These are phyloP conservation scores for Pelodiscus sinensis DNA, from an alignment of 2,113 vertebrate species.

Conservation along the genomic window DNA sequence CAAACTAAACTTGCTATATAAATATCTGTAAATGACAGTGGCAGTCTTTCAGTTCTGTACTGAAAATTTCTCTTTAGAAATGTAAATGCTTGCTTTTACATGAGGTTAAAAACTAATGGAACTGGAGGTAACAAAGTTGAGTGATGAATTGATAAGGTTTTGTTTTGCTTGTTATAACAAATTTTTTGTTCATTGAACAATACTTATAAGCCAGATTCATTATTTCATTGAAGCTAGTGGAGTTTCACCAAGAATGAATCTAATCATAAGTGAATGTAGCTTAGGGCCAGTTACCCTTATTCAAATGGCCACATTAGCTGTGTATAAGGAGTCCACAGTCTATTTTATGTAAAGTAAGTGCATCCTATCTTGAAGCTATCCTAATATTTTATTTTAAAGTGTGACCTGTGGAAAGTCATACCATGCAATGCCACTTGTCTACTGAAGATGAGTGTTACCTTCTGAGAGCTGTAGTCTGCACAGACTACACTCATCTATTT, in stretches of 20 bases:
- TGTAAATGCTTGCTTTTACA: not conserved
- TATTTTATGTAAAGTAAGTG: too few species aligned
- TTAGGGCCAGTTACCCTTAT: not conserved
- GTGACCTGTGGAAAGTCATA: not conserved
- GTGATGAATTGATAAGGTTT: not conserved
- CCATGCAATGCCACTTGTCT: not conserved
- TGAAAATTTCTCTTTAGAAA: not conserved
- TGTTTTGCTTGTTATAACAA: not conserved
- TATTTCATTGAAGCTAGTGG: not conserved
- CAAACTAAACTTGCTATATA: not conserved
- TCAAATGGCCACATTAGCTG: not conserved
- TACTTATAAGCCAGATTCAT: not conserved
- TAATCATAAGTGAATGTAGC: rapidly evolving
- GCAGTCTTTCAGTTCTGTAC: rapidly evolving
- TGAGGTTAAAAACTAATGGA: not conserved
- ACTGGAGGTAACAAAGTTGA: not conserved
- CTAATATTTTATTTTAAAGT: not conserved
- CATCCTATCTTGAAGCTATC: not conserved
- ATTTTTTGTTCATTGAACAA: not conserved
- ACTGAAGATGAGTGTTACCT: not conserved
- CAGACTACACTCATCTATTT: not conserved
- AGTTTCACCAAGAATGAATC: not conserved
- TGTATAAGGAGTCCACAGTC: too few species aligned
- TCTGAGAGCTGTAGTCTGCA: not conserved
- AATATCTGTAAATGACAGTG: rapidly evolving